These are phyloP conservation scores for Tragelaphus scriptus DNA, from an alignment of 2,113 vertebrate genomes.

Conservation along the genomic window DNA sequence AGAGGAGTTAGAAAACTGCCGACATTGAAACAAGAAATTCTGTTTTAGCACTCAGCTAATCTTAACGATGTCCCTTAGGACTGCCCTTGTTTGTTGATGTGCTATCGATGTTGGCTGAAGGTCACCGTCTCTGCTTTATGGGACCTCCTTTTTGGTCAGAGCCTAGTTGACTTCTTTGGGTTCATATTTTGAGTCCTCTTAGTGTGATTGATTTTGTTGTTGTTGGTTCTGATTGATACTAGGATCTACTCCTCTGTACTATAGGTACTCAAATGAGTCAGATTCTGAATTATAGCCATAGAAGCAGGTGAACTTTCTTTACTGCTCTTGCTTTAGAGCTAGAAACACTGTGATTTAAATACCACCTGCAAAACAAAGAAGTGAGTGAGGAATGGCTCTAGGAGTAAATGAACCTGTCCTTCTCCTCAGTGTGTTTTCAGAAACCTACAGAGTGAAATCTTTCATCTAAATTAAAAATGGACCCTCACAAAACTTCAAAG, in stretches of 20 bases:
- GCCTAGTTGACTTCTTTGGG: not conserved
- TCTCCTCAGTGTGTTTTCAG: constrained; percentile 18
- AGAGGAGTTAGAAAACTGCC: not conserved
- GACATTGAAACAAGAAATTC: not conserved
- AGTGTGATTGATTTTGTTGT: not conserved
- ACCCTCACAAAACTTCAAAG: constrained; percentile 27
- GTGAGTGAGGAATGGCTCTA: not conserved
- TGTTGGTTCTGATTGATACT: not conserved
- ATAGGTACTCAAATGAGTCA: not conserved
- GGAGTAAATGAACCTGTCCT: not conserved
- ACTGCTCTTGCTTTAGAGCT: not conserved
- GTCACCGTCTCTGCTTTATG: not conserved
- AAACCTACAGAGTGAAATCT: not conserved
- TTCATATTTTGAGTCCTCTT: not conserved
- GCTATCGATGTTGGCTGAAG: not conserved
- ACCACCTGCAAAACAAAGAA: not conserved
- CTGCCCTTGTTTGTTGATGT: not conserved
- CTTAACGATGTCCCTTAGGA: not conserved
- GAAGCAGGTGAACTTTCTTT: not conserved
- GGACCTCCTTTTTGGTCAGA: not conserved
- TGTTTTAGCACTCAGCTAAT: not conserved
- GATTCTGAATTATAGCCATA: not conserved
- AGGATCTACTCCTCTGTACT: not conserved
- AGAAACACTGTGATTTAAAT: not conserved
- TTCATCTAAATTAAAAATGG: constrained; percentile 47